Conservation (phyloP, 1,140 invertebrate genomes). For the Drosophila watanabei region DNA sequence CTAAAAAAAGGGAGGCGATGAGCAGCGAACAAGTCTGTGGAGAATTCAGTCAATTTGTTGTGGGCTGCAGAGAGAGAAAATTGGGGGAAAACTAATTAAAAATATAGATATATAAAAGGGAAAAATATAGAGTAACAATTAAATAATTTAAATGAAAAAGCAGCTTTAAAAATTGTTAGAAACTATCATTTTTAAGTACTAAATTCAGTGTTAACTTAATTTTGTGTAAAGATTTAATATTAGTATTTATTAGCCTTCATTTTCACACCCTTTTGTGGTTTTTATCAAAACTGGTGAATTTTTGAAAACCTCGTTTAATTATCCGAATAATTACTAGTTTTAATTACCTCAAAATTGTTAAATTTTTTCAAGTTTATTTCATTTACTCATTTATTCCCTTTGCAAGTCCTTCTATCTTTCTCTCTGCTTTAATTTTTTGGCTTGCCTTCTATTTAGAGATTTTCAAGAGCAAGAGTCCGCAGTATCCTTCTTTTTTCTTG, state of each 20-base stretch:
- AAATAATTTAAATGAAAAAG: too few species aligned
- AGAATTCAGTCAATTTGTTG: constrained; percentile 74
- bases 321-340: neutral
- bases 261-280: neutral
- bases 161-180: too few species aligned
- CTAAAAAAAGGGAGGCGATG: constrained; percentile 1
- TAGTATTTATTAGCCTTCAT: too few species aligned
- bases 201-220: too few species aligned
- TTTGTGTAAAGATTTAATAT: too few species aligned
- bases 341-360: neutral
- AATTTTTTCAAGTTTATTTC: constrained; percentile 1
- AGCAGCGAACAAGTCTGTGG: constrained; percentile 39
- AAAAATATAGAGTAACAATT: neutral
- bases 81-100: neutral
- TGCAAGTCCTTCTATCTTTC: neutral
- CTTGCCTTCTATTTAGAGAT: constrained; percentile 53
- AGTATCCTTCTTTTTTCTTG: neutral
- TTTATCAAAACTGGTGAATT: neutral
- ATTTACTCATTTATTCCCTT: constrained; percentile 9
- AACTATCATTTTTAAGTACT: too few species aligned
- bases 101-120: too few species aligned
- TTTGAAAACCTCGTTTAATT: too few species aligned
- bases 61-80: constrained; percentile 16
- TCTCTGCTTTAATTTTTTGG: constrained; percentile 39
- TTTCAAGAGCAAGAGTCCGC: constrained; percentile 37